phyloP scores from a whole-genome alignment of 2,888 invertebrate species.

The Yponomeuta plumbellus region DNA sequence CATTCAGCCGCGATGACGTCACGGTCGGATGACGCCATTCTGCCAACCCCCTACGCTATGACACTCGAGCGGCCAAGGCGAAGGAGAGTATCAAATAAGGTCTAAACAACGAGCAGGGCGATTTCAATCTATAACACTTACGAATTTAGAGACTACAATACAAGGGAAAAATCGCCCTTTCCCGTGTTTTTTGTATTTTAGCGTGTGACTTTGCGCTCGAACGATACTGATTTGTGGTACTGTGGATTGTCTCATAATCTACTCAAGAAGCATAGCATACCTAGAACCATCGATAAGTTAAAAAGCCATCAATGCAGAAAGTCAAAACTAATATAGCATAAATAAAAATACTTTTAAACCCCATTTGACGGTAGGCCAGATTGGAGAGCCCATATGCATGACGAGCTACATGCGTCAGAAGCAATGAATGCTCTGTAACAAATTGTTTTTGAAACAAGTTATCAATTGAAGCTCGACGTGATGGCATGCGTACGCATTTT shows the following conservation, averaged over 20 bases:
- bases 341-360: too few species aligned
- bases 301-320: not conserved
- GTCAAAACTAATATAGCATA: not conserved
- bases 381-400: not conserved
- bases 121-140: too few species aligned
- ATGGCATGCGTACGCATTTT: not conserved
- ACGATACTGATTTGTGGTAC: too few species aligned
- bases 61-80: not conserved
- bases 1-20: not conserved
- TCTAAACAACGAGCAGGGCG: too few species aligned
- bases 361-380: not conserved
- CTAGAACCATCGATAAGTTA: not conserved
- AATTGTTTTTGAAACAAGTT: constrained; percentile 2
- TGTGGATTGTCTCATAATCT: not conserved
- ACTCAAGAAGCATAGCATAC: not conserved
- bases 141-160: too few species aligned
- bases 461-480: constrained; percentile 11
- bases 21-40: not conserved
- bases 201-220: too few species aligned
- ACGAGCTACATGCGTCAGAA: not conserved
- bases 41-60: not conserved
- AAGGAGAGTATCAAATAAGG: not conserved
- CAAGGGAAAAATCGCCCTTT: too few species aligned
- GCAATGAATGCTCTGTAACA: not conserved
- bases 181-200: too few species aligned